Conservation (phyloP, 92 coral and sea anemone genomes). For the Phymanthus crucifer region DNA sequence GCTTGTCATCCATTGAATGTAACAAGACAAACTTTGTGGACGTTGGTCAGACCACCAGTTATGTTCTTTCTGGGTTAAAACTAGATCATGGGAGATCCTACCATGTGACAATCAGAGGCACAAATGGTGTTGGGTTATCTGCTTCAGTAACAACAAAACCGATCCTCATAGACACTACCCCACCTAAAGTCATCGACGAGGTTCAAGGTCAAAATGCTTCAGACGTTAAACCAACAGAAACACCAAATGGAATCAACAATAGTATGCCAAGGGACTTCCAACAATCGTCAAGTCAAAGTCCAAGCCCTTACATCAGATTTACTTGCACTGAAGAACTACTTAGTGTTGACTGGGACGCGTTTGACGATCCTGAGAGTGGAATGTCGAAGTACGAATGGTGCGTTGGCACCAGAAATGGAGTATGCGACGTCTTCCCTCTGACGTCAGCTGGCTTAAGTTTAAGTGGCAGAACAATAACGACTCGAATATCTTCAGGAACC, state of each 20-base stretch:
- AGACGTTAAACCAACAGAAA: neutral
- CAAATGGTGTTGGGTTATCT: constrained; percentile 63
- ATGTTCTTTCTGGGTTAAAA: constrained; percentile 46
- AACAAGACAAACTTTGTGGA: constrained; percentile 39
- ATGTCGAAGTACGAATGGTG: constrained; percentile 58
- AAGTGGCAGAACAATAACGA: constrained; percentile 57
- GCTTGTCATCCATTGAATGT: constrained; percentile 53
- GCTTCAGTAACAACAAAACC: constrained; percentile 51
- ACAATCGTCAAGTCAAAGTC: neutral
- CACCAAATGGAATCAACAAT: neutral
- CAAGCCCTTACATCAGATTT: constrained; percentile 45
- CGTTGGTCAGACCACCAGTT: constrained; percentile 46
- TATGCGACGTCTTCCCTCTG: constrained; percentile 67
- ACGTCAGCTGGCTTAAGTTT: constrained; percentile 25
- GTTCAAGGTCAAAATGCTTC: neutral
- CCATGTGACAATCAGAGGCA: constrained; percentile 65
- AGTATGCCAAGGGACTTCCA: neutral
- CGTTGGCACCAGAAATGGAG: constrained; percentile 62
- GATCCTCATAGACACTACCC: constrained; percentile 64
- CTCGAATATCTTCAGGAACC: constrained; percentile 67
- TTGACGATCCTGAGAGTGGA: constrained; percentile 61
- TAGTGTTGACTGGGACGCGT: constrained; percentile 72
- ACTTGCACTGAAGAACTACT: constrained; percentile 75
- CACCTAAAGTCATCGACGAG: constrained; percentile 33
- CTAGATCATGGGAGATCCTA: constrained; percentile 59